Percentiles rank a stretch among this genome's conserved stretches.
These are phyloP conservation scores for Eristalinus sepulchralis DNA, from an alignment of 2,888 invertebrate genomes.

Conservation along the genomic window DNA sequence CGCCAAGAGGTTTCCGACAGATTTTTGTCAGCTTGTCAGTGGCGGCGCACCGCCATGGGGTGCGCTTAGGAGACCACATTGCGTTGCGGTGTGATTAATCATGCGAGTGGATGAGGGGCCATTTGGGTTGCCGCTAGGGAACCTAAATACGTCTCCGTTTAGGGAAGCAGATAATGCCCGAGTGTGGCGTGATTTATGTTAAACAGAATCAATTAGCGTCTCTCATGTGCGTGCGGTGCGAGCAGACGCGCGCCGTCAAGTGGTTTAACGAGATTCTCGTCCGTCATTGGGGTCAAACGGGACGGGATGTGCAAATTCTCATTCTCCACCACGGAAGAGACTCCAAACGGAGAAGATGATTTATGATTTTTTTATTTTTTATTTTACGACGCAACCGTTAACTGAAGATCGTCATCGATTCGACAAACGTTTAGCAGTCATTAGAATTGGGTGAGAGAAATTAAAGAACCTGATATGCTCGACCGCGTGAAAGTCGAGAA, in stretches of 20 bases:
- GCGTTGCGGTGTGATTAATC: background rate
- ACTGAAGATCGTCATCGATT: background rate
- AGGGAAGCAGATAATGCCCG: background rate
- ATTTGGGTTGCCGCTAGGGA: slow-evolving; percentile 10
- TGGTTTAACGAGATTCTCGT: background rate
- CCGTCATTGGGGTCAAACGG: slow-evolving; percentile 9
- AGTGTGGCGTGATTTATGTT: background rate
- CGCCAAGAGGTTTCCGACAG: background rate
- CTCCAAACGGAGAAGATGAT: background rate
- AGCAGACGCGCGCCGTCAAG: background rate
- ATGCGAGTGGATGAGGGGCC: background rate
- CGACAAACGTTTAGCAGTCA: background rate
- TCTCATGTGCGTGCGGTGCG: background rate
- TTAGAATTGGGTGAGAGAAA: slow-evolving; percentile 15
- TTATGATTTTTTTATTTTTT: background rate
- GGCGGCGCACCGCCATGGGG: background rate
- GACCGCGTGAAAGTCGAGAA: background rate
- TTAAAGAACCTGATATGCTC: background rate
- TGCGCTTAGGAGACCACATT: background rate
- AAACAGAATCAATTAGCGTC: slow-evolving; percentile 5
- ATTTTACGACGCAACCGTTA: slow-evolving; percentile 8
- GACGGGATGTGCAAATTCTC: slow-evolving; percentile 6
- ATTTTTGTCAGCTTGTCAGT: background rate
- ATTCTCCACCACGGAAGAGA: background rate
- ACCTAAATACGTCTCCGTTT: background rate